A percentile compares a stretch with the other conserved stretches of the same genome.
Conservation (phyloP, 2,113 vertebrate species). For the Taurulus bubalis region DNA sequence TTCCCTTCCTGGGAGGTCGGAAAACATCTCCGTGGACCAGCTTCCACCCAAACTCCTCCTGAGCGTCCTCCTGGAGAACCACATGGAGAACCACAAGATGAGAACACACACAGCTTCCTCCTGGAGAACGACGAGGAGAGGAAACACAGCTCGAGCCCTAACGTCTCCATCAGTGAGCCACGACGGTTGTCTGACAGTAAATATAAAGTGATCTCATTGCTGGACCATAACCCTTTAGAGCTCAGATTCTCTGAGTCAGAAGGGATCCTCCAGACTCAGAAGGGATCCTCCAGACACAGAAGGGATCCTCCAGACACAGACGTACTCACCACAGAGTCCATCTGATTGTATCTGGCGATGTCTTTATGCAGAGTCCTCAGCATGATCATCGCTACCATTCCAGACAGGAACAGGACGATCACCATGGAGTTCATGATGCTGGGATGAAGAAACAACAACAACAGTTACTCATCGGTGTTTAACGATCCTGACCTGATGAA, state of each 20-base stretch:
- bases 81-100: neutral
- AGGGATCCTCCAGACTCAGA: no score
- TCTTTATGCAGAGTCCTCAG: slow-evolving; percentile 94
- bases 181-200: neutral
- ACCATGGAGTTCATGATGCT: slow-evolving; percentile 98
- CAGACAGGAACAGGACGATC: slow-evolving; percentile 95
- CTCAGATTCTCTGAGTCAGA: no score
- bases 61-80: slow-evolving; percentile 90
- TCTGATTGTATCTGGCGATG: slow-evolving; percentile 95
- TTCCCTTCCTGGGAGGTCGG: slow-evolving; percentile 93
- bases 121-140: no score
- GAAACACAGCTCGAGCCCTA: no score
- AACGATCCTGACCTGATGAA: no score
- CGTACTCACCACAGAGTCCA: slow-evolving; percentile 88
- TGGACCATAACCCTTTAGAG: no score
- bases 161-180: no score
- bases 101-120: no score
- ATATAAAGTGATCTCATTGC: neutral
- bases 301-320: no score
- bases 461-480: no score
- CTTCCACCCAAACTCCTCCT: slow-evolving; percentile 98
- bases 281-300: no score
- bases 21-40: slow-evolving; percentile 96
- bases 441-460: neutral
- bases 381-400: slow-evolving; percentile 98